Evolutionary conservation across 1,140 invertebrate species (phyloP), one percentile per base, ranked within the genome.

Genomic region (Drosophila kohkoa): DNA sequence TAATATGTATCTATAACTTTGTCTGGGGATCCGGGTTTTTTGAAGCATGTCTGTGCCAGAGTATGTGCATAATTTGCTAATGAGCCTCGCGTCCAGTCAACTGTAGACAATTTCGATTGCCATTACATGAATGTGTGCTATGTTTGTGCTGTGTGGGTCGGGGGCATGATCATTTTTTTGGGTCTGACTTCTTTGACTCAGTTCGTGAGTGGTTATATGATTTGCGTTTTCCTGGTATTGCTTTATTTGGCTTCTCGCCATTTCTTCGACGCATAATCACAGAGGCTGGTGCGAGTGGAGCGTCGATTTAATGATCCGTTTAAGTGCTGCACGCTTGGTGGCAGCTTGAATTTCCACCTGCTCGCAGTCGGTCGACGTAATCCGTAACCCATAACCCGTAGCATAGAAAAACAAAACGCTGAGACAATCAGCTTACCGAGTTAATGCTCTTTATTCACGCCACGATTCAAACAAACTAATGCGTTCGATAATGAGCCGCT

Each of bases 151-250:
- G 71, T 58, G 67, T 51, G 66, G 76, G 71, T 65, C 57, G 66
- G 16, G 65, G 59, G 77, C 72, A 62, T 11, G 57, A 38, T 68
- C 38, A 43, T 51, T 62, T 67, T 76, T 76, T 71, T 54, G 69
- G 49, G 60, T 28, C 81, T 82, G 79, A 87, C 82, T 86, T 87
- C 35, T 38, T 86, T 79, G 82, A 82, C 82, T 87, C 63, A 79
- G 4, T 5, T 5, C 25, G 20, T 51, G 25, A n/a, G 7, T 55
- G 76, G 82, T 87, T 86, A 87, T 87, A 87, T 87, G 82, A 86
- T 86, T 86, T 76, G 67, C 32, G 59, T 86, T 78, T 86, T 87
- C 75, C 81, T 85, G 71, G 79, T 81, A 54, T 49, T 52, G 32
- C 16, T 46, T 62, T 15, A 16, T 55, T 55, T 38, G 64, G 52